phyloP scores from a whole-genome alignment of 2,888 invertebrate species.

The Leptinotarsa peninsularis region DNA sequence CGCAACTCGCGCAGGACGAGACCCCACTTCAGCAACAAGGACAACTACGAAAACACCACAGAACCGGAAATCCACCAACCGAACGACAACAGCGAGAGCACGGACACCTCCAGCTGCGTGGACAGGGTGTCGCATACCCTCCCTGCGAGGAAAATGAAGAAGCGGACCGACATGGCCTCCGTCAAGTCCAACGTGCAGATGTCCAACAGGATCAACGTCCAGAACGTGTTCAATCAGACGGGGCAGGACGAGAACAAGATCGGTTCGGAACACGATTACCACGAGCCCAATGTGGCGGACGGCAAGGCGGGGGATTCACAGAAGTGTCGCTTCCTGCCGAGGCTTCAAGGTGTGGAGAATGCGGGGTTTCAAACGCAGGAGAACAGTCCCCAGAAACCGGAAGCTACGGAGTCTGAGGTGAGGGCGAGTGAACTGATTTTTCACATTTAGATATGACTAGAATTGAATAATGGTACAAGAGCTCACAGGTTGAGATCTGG shows the following conservation, averaged over 20 bases:
- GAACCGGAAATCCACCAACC: slow-evolving; percentile 63
- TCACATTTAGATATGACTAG: too few relatives aligned
- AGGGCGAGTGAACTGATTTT: not conserved
- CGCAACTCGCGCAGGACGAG: slow-evolving; percentile 57
- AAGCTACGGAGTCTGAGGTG: slow-evolving; percentile 83
- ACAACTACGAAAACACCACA: slow-evolving; percentile 71
- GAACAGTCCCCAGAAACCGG: slow-evolving; percentile 68
- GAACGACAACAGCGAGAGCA: slow-evolving; percentile 66
- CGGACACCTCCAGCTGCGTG: slow-evolving; percentile 65
- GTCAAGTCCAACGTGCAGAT: slow-evolving; percentile 64
- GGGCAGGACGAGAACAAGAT: slow-evolving; percentile 50
- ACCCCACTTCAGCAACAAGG: slow-evolving; percentile 62
- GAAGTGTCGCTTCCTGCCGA: slow-evolving; percentile 61
- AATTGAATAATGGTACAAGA: too few relatives aligned
- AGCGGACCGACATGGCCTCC: slow-evolving; percentile 67
- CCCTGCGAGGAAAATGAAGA: slow-evolving; percentile 71
- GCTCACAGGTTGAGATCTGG: too few relatives aligned
- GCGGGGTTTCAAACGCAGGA: slow-evolving; percentile 82
- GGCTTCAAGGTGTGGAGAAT: slow-evolving; percentile 81
- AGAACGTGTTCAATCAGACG: slow-evolving; percentile 62
- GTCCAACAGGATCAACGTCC: slow-evolving; percentile 65
- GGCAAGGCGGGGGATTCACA: slow-evolving; percentile 51
- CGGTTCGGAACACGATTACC: slow-evolving; percentile 62
- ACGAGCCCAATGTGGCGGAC: slow-evolving; percentile 57
- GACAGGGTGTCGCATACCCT: slow-evolving; percentile 70